Evolutionary conservation across 2,113 vertebrate species (phyloP).

Genomic region (Merops nubicus): DNA sequence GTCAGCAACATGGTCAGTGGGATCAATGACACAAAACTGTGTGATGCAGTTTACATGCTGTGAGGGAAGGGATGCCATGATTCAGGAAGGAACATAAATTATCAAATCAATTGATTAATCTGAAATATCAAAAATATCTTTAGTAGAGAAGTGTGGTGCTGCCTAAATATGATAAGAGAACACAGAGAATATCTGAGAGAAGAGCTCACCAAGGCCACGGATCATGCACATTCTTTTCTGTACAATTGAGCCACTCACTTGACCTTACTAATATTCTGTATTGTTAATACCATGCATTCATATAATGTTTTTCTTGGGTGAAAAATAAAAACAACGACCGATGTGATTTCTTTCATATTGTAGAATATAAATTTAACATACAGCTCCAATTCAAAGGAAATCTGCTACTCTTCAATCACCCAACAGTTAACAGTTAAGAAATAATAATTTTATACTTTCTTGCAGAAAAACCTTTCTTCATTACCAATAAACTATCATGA

Average conservation of each 20-base stretch:
- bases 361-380: background rate
- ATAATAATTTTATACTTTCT: background rate
- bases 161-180: background rate
- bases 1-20: too few species aligned
- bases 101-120: background rate
- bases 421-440: background rate
- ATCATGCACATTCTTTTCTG: background rate
- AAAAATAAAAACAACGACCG: background rate
- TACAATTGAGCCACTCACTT: background rate
- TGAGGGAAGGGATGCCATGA: too few species aligned
- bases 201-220: background rate
- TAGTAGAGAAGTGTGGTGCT: background rate
- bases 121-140: background rate
- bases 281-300: background rate
- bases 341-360: background rate
- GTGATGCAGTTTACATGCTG: too few species aligned
- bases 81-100: background rate
- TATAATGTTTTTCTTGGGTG: background rate
- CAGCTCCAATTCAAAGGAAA: background rate
- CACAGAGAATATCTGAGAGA: background rate
- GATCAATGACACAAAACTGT: too few species aligned
- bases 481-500: background rate
- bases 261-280: background rate
- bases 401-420: background rate
- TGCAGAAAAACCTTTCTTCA: background rate